Percentiles rank a stretch among this genome's conserved stretches.
phyloP scores from a whole-genome alignment of 2,888 invertebrate genomes.

The Ditylenchus weischeri region DNA sequence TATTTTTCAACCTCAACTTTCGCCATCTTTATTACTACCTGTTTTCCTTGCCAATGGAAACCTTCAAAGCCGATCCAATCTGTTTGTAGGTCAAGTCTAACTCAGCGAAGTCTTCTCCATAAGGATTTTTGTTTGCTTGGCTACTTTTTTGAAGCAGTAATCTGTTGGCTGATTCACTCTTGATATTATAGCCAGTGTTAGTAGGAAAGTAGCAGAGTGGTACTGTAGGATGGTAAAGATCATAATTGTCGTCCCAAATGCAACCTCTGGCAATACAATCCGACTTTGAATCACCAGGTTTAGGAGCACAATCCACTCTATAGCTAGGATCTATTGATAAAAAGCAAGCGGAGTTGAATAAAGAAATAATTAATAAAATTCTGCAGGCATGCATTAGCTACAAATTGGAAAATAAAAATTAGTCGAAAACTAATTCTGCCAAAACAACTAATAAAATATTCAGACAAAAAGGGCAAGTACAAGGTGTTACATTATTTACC shows the following conservation, averaged over 20 bases:
- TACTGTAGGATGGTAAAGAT: slow-evolving; percentile 15
- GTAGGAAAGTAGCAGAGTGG: slow-evolving; percentile 33
- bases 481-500: no score
- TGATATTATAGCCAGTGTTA: slow-evolving; percentile 31
- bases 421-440: no score
- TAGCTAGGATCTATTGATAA: slow-evolving; percentile 14
- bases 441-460: no score
- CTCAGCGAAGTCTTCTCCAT: slow-evolving; percentile 22
- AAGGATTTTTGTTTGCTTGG: slow-evolving; percentile 29
- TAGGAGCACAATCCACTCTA: slow-evolving; percentile 23
- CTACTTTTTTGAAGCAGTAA: slow-evolving; percentile 20
- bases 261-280: slow-evolving; percentile 27
- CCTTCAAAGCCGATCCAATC: slow-evolving; percentile 28
- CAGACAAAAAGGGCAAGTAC: no score
- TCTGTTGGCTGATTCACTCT: slow-evolving; percentile 13
- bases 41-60: slow-evolving; percentile 30
- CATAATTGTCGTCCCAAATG: slow-evolving; percentile 20
- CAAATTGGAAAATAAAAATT: no score
- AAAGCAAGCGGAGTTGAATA: no score
- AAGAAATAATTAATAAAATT: no score
- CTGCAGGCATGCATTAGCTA: no score
- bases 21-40: slow-evolving; percentile 7
- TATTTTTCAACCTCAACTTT: no score
- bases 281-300: slow-evolving; percentile 15
- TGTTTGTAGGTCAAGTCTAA: slow-evolving; percentile 20